phyloP scores from a whole-genome alignment of 1,140 invertebrate species.

The Samia ricini region DNA sequence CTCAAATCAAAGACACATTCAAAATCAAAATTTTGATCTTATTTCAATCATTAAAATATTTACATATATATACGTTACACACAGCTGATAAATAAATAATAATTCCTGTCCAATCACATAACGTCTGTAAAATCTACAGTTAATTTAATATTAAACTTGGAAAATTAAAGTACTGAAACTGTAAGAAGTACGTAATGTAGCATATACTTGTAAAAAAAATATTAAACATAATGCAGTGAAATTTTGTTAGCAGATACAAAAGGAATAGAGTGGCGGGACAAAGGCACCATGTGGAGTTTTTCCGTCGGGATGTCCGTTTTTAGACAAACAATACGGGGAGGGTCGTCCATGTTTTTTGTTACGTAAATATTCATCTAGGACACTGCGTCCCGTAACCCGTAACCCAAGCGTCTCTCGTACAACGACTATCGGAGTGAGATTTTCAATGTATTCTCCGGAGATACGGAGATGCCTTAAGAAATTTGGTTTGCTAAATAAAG shows the following conservation, averaged over 20 bases:
- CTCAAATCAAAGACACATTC: too few species aligned
- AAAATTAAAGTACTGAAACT: too few species aligned
- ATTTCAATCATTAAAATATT: too few species aligned
- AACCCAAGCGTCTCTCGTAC: background rate
- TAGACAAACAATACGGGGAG: constrained; percentile 7
- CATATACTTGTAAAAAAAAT: background rate
- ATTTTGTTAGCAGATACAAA: constrained; percentile 16
- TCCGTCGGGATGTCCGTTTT: constrained; percentile 3
- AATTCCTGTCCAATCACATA: too few species aligned
- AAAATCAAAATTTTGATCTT: too few species aligned
- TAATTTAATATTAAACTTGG: too few species aligned
- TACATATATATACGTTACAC: too few species aligned
- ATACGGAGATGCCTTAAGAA: background rate
- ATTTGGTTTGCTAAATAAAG: background rate
- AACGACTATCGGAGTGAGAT: background rate
- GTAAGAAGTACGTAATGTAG: too few species aligned
- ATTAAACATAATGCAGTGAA: constrained; percentile 16
- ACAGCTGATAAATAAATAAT: too few species aligned
- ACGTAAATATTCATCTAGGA: constrained; percentile 8
- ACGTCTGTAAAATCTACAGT: too few species aligned
- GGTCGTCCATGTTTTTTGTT: constrained; percentile 8
- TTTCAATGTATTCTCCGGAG: background rate
- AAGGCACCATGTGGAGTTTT: constrained; percentile 19
- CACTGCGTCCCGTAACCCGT: constrained; percentile 1
- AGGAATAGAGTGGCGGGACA: constrained; percentile 7